Evolutionary conservation across 2,888 invertebrate species (phyloP).

Genomic region (Incurvaria masculella): DNA sequence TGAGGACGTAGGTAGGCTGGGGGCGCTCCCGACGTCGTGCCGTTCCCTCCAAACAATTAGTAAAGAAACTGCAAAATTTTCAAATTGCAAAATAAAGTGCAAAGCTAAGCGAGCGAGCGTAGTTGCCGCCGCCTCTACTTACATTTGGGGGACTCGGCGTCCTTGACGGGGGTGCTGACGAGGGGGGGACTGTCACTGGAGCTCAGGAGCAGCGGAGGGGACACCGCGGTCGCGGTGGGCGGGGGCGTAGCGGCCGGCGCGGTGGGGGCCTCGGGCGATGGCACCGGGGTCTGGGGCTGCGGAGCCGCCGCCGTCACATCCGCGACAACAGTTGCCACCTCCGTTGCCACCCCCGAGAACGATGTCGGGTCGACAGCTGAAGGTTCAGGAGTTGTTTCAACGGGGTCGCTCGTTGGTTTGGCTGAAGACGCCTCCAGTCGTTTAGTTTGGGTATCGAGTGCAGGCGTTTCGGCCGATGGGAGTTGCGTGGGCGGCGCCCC

Average conservation of each 20-base stretch:
- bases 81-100: neutral
- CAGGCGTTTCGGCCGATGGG: no score
- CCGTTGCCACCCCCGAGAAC: no score
- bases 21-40: no score
- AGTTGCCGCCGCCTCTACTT: slow-evolving; percentile 24
- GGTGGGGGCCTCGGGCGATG: slow-evolving; percentile 3
- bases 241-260: slow-evolving; percentile 19
- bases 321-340: slow-evolving; percentile 1
- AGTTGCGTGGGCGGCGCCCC: no score
- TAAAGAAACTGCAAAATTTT: neutral
- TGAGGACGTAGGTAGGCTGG: neutral
- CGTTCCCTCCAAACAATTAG: neutral
- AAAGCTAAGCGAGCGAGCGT: neutral
- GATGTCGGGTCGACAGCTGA: no score
- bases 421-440: no score
- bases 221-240: slow-evolving; percentile 16
- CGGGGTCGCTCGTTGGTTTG: no score
- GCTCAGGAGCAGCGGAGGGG: slow-evolving; percentile 10
- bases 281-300: no score
- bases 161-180: slow-evolving; percentile 42
- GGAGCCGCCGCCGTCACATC: neutral
- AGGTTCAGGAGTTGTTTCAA: no score
- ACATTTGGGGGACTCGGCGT: slow-evolving; percentile 40
- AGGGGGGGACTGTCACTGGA: slow-evolving; percentile 42
- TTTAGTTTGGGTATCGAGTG: no score